These are phyloP conservation scores for Ailurus styani DNA, from an alignment of 2,113 vertebrate genomes.

Conservation along the genomic window DNA sequence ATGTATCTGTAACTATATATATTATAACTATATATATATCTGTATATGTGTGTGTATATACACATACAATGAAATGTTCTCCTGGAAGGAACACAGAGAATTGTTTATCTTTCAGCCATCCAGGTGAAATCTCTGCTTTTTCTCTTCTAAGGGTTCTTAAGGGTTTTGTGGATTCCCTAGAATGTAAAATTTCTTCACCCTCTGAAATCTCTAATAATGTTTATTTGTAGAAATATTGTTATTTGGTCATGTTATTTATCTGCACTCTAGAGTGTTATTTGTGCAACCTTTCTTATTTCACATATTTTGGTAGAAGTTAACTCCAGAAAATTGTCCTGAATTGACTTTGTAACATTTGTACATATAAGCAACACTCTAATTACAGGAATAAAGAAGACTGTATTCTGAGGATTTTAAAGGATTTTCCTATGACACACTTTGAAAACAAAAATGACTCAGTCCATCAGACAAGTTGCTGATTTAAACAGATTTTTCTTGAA, in stretches of 20 bases:
- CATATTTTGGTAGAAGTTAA: slow-evolving; percentile 23
- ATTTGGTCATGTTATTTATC: neutral
- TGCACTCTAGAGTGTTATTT: neutral
- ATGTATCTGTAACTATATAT: too few species aligned
- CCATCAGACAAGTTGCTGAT: neutral
- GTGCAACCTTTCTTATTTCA: neutral
- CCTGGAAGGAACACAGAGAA: too few species aligned
- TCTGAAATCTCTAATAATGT: neutral
- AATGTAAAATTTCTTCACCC: neutral
- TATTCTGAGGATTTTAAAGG: neutral
- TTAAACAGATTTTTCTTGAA: neutral
- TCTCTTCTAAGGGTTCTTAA: neutral
- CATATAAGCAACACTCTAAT: neutral
- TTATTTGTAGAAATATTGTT: neutral
- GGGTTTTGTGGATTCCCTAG: neutral
- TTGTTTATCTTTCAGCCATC: neutral
- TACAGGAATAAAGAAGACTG: neutral
- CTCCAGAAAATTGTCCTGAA: neutral
- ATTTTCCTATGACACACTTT: neutral
- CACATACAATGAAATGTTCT: neutral
- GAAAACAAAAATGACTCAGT: neutral
- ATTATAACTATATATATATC: too few species aligned
- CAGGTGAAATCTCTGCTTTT: neutral
- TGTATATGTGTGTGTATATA: too few species aligned
- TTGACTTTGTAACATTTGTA: neutral